These are phyloP conservation scores for Tolmerus cingulatus DNA, from an alignment of 2,888 invertebrate genomes.

Conservation along the genomic window DNA sequence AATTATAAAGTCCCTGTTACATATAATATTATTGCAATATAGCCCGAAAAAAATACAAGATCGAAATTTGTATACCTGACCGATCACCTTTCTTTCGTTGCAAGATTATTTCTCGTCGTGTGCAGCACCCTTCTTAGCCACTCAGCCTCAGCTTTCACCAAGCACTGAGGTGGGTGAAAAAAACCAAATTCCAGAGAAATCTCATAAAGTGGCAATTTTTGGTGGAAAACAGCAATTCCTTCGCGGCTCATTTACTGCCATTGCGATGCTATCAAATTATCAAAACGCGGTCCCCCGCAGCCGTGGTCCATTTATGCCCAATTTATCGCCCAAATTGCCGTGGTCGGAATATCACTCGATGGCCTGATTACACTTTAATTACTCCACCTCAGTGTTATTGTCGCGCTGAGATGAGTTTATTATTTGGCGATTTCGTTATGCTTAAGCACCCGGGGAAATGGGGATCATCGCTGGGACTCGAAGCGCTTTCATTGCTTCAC, in stretches of 20 bases:
- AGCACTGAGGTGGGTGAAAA: neutral
- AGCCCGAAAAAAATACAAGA: neutral
- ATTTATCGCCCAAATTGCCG: constrained; percentile 8
- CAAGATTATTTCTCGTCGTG: neutral
- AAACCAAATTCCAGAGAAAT: neutral
- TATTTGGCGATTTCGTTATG: neutral
- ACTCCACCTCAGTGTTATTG: neutral
- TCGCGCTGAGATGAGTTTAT: neutral
- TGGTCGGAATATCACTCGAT: neutral
- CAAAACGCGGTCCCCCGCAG: neutral
- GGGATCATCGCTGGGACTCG: neutral
- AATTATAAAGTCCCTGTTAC: neutral
- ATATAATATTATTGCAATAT: neutral
- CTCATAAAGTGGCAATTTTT: neutral
- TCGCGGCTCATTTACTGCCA: neutral
- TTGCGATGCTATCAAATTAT: neutral
- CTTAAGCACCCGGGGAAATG: neutral
- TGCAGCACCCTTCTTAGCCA: neutral
- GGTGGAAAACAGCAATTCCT: neutral
- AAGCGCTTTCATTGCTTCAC: neutral
- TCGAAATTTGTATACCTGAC: neutral
- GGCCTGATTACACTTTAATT: constrained; percentile 12
- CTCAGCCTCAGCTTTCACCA: neutral
- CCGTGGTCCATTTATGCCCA: constrained; percentile 4
- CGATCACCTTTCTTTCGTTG: neutral